Conservation (phyloP, 2,113 vertebrate genomes). For the Ptilorrhoa leucosticta region DNA sequence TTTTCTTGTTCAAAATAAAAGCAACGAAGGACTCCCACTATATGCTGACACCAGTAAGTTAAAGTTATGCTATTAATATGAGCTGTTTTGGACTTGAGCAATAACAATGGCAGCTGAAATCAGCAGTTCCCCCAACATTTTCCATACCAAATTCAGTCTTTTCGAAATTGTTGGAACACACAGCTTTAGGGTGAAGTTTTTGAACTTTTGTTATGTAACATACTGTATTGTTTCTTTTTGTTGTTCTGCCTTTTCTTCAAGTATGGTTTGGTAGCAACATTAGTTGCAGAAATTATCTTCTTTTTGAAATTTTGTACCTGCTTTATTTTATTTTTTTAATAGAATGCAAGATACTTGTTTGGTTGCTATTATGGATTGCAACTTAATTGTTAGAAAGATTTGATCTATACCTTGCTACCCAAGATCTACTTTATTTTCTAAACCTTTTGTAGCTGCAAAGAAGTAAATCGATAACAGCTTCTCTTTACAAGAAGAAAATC, state of each 20-base stretch:
- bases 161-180: not conserved
- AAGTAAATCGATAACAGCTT: not conserved
- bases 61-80: not conserved
- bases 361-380: not conserved
- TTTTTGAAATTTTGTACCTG: not conserved
- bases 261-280: not conserved
- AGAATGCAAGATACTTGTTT: not conserved
- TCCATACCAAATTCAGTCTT: not conserved
- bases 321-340: fast-evolving
- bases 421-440: not conserved
- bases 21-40: not conserved
- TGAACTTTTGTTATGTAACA: not conserved
- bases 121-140: not conserved
- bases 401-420: not conserved
- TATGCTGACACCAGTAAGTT: not conserved
- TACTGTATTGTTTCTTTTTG: not conserved
- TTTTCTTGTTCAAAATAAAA: not conserved
- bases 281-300: not conserved
- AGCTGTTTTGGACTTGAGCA: not conserved
- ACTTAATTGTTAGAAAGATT: not conserved
- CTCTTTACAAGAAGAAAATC: not conserved
- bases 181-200: not conserved
- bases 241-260: not conserved
- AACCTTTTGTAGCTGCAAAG: not conserved
- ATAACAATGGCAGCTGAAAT: not conserved